A percentile compares a stretch with the other conserved stretches of the same genome.
Evolutionary conservation across 2,113 vertebrate genomes (phyloP).

Genomic region (Sinocyclocheilus grahami): DNA sequence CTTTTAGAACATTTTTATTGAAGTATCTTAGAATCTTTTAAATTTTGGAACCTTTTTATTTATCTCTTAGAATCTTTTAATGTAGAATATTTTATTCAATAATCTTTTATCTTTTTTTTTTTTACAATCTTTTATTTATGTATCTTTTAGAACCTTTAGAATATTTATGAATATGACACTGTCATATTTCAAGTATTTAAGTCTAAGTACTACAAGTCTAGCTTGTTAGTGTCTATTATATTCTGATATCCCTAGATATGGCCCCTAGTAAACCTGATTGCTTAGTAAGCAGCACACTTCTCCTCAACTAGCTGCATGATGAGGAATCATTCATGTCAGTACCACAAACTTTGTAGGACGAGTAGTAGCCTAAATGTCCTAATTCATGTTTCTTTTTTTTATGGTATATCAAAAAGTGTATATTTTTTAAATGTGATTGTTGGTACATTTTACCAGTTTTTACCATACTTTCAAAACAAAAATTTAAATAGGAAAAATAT

Average conservation of each 20-base stretch:
- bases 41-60: no score
- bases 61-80: not conserved
- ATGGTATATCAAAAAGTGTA: no score
- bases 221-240: not conserved
- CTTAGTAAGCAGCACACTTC: not conserved
- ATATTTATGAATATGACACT: not conserved
- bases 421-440: no score
- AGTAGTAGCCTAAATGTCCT: no score
- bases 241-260: not conserved
- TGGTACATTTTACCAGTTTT: no score
- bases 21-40: no score
- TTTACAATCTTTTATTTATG: not conserved
- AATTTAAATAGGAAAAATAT: no score
- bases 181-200: not conserved
- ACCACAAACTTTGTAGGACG: not conserved
- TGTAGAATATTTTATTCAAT: not conserved
- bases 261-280: not conserved
- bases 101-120: not conserved
- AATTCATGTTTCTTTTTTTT: no score
- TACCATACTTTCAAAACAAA: no score
- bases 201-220: not conserved
- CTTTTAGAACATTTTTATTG: no score
- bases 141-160: not conserved
- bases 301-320: not conserved
- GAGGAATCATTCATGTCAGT: not conserved